phyloP scores from a whole-genome alignment of 2,888 invertebrate species.

The Hipparchia semele region DNA sequence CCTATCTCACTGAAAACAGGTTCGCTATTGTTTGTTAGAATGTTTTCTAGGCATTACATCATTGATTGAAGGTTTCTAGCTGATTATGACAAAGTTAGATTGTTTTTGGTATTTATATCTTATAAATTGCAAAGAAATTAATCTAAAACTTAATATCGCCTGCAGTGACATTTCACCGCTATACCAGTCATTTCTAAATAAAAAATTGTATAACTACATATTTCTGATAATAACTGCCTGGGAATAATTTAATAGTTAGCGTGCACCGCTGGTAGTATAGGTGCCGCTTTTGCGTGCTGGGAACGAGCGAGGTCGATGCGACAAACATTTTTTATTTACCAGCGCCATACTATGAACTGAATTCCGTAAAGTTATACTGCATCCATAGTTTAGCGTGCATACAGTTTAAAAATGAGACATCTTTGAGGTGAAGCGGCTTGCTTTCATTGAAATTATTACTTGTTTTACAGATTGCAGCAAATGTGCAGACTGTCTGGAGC shows the following conservation, averaged over 20 bases:
- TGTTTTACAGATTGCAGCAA: background rate
- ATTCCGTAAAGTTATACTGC: constrained; percentile 35
- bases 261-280: constrained; percentile 46
- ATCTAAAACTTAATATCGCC: background rate
- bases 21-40: too few relatives aligned
- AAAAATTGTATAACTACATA: background rate
- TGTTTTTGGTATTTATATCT: too few relatives aligned
- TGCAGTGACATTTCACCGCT: background rate
- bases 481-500: background rate
- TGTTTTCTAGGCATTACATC: too few relatives aligned
- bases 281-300: constrained; percentile 51
- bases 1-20: too few relatives aligned
- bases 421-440: background rate
- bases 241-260: constrained; percentile 42
- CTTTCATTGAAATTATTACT: background rate
- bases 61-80: too few relatives aligned
- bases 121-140: background rate
- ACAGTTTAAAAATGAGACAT: background rate
- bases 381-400: background rate
- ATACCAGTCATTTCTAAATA: background rate
- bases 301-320: constrained; percentile 50
- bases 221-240: constrained; percentile 18
- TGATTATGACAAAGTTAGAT: too few relatives aligned
- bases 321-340: constrained; percentile 45
- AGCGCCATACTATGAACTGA: constrained; percentile 30